Percentiles rank a stretch among this genome's conserved stretches.
phyloP scores from a whole-genome alignment of 2,888 invertebrate genomes.

The Drosophila anomelani region DNA sequence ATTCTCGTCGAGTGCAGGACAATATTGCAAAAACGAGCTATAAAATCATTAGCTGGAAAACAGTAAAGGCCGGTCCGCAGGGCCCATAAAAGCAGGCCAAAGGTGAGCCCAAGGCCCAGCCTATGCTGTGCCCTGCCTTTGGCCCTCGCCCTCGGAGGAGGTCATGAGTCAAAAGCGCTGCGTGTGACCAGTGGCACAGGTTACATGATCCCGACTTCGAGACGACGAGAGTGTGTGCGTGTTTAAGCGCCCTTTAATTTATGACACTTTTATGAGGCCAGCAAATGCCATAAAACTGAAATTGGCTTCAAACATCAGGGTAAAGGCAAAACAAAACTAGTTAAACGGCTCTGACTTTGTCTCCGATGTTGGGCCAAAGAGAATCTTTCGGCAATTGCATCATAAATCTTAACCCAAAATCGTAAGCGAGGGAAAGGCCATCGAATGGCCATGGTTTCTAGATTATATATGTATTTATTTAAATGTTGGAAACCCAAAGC shows the following conservation, averaged over 20 bases:
- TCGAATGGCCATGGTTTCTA: conserved; percentile 27
- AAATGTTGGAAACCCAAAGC: neutral
- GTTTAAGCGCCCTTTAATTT: conserved; percentile 82
- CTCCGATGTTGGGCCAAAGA: conserved; percentile 32
- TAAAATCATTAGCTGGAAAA: conserved; percentile 74
- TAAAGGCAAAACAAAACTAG: conserved; percentile 59
- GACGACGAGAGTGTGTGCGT: conserved; percentile 42
- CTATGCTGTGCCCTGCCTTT: conserved; percentile 19
- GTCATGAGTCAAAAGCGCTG: conserved; percentile 68
- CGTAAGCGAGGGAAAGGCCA: conserved; percentile 54
- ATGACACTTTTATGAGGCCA: conserved; percentile 81
- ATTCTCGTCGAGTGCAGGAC: conserved; percentile 50
- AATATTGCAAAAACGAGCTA: conserved; percentile 66
- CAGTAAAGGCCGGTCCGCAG: conserved; percentile 23
- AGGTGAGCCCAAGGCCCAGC: conserved; percentile 13
- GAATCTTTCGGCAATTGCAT: conserved; percentile 73
- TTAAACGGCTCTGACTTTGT: conserved; percentile 41
- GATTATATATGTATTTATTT: neutral
- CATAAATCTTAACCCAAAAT: conserved; percentile 76
- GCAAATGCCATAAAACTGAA: conserved; percentile 68
- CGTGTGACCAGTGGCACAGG: conserved; percentile 77
- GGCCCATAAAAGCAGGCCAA: conserved; percentile 41
- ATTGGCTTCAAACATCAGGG: conserved; percentile 55
- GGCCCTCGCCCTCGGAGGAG: conserved; percentile 25
- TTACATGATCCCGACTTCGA: conserved; percentile 45